Evolutionary conservation across 2,113 vertebrate genomes (phyloP).

Genomic region (Regulus satrapa): DNA sequence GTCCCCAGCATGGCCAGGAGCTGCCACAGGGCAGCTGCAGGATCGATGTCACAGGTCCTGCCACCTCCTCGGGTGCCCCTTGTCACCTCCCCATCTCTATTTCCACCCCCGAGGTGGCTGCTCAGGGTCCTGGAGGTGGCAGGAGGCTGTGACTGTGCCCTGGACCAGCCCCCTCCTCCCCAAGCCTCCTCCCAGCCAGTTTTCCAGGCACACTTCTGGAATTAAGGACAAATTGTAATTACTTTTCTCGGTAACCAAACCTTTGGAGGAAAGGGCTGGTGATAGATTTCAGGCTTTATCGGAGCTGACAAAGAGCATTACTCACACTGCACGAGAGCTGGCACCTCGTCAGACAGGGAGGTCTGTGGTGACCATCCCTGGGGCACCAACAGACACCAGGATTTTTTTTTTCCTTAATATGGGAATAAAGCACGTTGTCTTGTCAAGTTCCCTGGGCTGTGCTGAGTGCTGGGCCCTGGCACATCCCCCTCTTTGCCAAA

Average conservation of each 20-base stretch:
- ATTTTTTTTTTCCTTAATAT: neutral
- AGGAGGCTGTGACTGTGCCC: neutral
- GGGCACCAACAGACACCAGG: neutral
- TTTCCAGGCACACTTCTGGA: slow-evolving; percentile 6
- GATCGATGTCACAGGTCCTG: fast-evolving
- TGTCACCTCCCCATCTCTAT: neutral
- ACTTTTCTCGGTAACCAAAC: slow-evolving; percentile 22
- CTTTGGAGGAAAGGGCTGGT: slow-evolving; percentile 44
- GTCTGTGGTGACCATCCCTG: neutral
- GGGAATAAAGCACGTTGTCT: neutral
- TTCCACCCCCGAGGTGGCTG: neutral
- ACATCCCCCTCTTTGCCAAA: neutral
- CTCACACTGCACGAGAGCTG: neutral
- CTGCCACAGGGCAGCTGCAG: neutral
- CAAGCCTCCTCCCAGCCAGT: neutral
- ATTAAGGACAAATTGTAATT: slow-evolving; percentile 65
- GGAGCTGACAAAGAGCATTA: slow-evolving; percentile 65
- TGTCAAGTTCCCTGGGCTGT: neutral
- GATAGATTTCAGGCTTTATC: slow-evolving; percentile 58
- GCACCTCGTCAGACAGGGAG: slow-evolving; percentile 9
- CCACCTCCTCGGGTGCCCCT: neutral
- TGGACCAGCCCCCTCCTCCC: neutral
- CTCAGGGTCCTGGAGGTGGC: neutral
- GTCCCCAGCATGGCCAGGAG: fast-evolving
- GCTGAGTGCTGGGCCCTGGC: fast-evolving